Conservation (phyloP, 1,140 invertebrate genomes). For the Eumeta japonica region DNA sequence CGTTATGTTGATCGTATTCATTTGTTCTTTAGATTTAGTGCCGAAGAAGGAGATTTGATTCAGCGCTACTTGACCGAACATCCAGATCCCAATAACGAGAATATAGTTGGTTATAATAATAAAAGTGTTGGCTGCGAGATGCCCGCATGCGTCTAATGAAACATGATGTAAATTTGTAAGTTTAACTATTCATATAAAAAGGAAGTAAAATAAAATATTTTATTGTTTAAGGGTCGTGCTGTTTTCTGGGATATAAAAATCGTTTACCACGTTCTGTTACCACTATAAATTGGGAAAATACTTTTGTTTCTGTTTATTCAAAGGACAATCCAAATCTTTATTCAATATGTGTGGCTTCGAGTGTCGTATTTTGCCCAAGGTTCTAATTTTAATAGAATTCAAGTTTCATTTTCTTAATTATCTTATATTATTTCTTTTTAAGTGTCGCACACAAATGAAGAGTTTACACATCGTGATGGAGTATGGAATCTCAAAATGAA, state of each 20-base stretch:
- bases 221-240: constrained; percentile 77
- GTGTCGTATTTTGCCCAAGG: constrained; percentile 96
- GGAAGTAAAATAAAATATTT: background rate
- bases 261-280: constrained; percentile 95
- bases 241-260: constrained; percentile 99
- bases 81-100: constrained; percentile 99
- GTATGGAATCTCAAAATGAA: constrained; percentile 99
- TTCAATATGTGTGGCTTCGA: constrained; percentile 99
- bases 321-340: constrained; percentile 99
- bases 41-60: constrained; percentile 98
- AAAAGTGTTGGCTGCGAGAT: constrained; percentile 99
- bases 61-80: constrained; percentile 99
- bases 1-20: constrained; percentile 96
- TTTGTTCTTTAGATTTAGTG: constrained; percentile 95
- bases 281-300: constrained; percentile 98
- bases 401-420: constrained; percentile 25
- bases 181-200: no score
- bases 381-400: no score
- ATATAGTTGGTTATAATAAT: constrained; percentile 99
- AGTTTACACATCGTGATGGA: constrained; percentile 95
- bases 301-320: constrained; percentile 98
- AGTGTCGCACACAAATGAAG: constrained; percentile 93
- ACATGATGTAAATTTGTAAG: constrained; percentile 96
- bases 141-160: constrained; percentile 99
- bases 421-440: constrained; percentile 13